A percentile compares a stretch with the other conserved stretches of the same genome.
phyloP scores from a whole-genome alignment of 2,888 invertebrate species.

The Eumacrocentrus americanus region DNA sequence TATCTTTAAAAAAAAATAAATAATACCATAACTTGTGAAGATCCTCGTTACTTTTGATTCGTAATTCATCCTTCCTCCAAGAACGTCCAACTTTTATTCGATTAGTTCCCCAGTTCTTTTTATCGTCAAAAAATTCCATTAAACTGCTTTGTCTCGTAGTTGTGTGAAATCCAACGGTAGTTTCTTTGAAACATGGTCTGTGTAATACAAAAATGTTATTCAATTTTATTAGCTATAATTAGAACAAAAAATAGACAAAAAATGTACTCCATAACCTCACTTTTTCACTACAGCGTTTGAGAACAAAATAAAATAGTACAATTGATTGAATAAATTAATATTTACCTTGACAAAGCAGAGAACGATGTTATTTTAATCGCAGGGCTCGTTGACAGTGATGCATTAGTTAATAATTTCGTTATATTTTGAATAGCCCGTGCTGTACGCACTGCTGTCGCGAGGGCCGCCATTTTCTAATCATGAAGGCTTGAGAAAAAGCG shows the following conservation, averaged over 20 bases:
- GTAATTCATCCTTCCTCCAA: slow-evolving; percentile 88
- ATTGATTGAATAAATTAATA: neutral
- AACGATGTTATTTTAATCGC: neutral
- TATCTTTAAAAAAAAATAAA: neutral
- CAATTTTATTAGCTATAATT: neutral
- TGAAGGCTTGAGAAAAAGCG: too few species aligned
- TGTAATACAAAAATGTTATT: neutral
- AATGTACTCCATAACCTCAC: neutral
- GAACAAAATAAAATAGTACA: too few species aligned
- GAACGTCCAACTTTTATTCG: slow-evolving; percentile 82
- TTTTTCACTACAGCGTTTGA: too few species aligned
- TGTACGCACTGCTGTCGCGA: neutral
- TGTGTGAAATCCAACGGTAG: slow-evolving; percentile 42
- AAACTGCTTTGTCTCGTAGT: slow-evolving; percentile 64
- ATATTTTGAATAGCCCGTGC: neutral
- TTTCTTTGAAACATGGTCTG: neutral
- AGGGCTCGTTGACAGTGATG: neutral
- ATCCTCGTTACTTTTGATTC: slow-evolving; percentile 94
- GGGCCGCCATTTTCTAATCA: neutral
- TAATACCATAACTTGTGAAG: slow-evolving; percentile 94
- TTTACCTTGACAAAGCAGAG: neutral
- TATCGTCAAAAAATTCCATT: slow-evolving; percentile 89
- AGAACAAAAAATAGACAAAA: neutral
- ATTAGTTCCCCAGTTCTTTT: slow-evolving; percentile 81
- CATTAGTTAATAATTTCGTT: neutral